Conservation (phyloP, 2,888 invertebrate species). For the Leucania comma region DNA sequence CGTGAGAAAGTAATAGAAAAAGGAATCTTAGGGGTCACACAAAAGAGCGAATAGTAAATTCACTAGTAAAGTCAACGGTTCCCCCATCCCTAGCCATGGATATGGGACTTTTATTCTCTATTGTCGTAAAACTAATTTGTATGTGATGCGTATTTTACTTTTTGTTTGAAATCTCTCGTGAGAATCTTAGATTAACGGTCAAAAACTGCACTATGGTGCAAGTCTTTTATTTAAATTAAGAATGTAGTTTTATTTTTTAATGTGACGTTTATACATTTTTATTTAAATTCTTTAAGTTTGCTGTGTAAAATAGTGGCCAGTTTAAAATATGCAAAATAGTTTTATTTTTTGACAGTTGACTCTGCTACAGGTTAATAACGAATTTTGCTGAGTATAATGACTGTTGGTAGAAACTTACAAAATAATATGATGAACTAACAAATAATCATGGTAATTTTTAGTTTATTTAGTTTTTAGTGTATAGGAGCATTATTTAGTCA, state of each 20-base stretch:
- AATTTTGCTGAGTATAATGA: neutral
- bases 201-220: conserved; percentile 40
- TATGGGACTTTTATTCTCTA: conserved; percentile 51
- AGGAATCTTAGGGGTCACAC: conserved; percentile 61
- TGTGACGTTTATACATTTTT: neutral
- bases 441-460: too few species aligned
- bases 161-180: conserved; percentile 67
- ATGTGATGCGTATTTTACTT: conserved; percentile 45
- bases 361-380: neutral
- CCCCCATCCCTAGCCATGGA: conserved; percentile 51
- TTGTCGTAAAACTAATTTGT: conserved; percentile 72
- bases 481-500: too few species aligned
- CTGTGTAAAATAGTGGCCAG: neutral
- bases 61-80: conserved; percentile 67
- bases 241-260: conserved; percentile 25
- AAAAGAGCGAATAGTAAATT: conserved; percentile 63
- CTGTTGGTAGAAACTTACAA: neutral
- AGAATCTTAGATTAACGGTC: conserved; percentile 65
- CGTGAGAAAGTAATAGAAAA: conserved; percentile 78
- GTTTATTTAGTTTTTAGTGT: too few species aligned
- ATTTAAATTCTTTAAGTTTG: conserved; percentile 2
- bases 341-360: neutral
- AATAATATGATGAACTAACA: too few species aligned
- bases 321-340: conserved; percentile 6
- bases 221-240: conserved; percentile 45